phyloP scores from a whole-genome alignment of 2,113 vertebrate species.

The Equus przewalskii region DNA sequence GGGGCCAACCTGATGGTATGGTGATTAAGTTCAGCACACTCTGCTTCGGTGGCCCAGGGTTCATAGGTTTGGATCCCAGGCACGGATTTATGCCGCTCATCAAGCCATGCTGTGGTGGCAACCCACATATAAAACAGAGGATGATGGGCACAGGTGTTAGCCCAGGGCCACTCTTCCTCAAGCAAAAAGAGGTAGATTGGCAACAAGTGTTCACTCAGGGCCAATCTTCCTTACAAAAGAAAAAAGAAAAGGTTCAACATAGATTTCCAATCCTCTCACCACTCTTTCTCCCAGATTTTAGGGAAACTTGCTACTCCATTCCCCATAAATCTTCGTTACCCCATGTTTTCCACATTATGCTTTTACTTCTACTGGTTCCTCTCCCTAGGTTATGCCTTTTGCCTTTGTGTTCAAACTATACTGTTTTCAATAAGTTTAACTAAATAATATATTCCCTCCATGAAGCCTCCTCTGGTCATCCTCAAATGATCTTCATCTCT shows the following conservation, averaged over 20 bases:
- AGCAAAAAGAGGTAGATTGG: too few relatives aligned
- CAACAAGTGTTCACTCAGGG: too few relatives aligned
- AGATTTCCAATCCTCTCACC: background rate
- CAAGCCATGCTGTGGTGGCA: too few relatives aligned
- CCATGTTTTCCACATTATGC: background rate
- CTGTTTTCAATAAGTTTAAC: background rate
- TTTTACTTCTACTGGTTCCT: background rate
- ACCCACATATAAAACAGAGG: too few relatives aligned
- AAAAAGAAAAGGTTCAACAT: background rate
- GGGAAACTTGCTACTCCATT: background rate
- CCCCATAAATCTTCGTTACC: background rate
- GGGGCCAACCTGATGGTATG: too few relatives aligned
- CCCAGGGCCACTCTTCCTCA: too few relatives aligned
- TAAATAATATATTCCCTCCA: background rate
- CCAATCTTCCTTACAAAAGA: too few relatives aligned
- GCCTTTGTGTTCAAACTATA: background rate
- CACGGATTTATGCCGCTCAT: too few relatives aligned
- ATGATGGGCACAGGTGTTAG: too few relatives aligned
- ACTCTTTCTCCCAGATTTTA: background rate
- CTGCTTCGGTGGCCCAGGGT: too few relatives aligned
- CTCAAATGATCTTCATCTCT: background rate
- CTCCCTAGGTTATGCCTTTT: background rate
- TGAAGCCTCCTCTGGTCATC: background rate
- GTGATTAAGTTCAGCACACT: too few relatives aligned
- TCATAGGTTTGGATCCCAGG: too few relatives aligned